Base-by-base conservation (phyloP, 2,797 vertebrate genomes). In the Catharus ustulatus region DNA sequence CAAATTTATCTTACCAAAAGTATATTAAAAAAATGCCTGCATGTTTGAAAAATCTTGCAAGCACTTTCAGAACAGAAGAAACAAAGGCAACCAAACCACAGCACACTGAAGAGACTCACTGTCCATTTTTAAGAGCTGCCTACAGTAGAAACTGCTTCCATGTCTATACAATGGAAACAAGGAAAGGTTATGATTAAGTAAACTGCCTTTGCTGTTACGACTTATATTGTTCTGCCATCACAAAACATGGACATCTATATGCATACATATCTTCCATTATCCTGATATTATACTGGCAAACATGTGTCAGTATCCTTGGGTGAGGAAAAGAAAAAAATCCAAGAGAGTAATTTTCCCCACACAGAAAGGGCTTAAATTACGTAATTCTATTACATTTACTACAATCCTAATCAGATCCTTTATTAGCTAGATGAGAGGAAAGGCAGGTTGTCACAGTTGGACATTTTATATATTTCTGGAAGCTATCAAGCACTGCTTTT, bases 171-270 rank as follows among this genome's bases (percentile, higher is more conserved):
- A 24, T 0, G 3, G 57, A 74, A 57, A 45, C 49, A 67, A 82
- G 18, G 67, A 74, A 67, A 87, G 11, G 49, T 67, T 82, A 82
- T 24, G 38, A 52, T 49, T 5, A 23, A 58, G 36, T 19, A 57
- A 78, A 64, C 32, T 15, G 8, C 15, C 20, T 91, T 58, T 75
- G 48, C 24, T 54, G 30, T 64, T 40, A 40, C 1, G 75, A 46
- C 15, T 43, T 68, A 17, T 15, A 19, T 2, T 27, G 20, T 24
- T 88, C 40, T 88, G 32, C 43, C 40, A 67, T 51, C 54, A 72
- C 0, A 0, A 87, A 74, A 46, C 16, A 43, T 0, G 10, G 49
- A 34, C n/a, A n/a, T 8, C 45, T 22, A 63, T 11, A 55, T 40
- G 7, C 22, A n/a, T 18, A 29, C 6, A 10, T 51, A 24, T 27